Conservation (phyloP, 1,140 invertebrate species). For the Drosophila serrata region DNA sequence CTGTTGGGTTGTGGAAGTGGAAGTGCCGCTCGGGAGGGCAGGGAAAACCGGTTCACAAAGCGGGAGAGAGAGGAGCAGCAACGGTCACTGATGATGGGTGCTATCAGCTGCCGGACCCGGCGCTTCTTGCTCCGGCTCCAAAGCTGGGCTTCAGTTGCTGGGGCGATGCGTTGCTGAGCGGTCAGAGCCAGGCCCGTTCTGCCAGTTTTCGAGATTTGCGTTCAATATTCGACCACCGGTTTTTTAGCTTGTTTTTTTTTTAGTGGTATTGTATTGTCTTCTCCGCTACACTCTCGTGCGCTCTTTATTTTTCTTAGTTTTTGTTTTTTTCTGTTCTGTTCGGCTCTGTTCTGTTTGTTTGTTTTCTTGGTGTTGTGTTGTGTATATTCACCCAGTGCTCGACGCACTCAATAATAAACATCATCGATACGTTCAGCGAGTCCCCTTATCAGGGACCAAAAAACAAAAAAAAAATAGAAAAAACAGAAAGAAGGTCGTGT, state of each 20-base stretch:
- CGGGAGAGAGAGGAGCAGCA: conserved; percentile 6
- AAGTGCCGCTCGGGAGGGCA: conserved; percentile 7
- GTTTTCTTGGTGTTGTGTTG: conserved; percentile 2
- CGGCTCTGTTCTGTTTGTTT: conserved; percentile 12
- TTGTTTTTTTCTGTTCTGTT: neutral
- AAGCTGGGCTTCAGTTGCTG: conserved; percentile 30
- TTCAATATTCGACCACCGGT: conserved; percentile 20
- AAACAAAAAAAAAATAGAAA: no score
- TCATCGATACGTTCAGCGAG: neutral
- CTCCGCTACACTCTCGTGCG: neutral
- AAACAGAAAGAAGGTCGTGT: conserved; percentile 55
- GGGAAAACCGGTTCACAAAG: conserved; percentile 27
- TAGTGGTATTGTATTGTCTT: no score
- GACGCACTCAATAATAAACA: conserved; percentile 22
- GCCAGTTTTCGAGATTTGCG: conserved; percentile 3
- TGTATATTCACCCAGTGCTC: conserved; percentile 1
- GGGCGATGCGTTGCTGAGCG: conserved; percentile 37
- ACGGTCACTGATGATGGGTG: no score
- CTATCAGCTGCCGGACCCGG: conserved; percentile 24
- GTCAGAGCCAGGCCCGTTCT: conserved; percentile 23
- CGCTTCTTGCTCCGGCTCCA: conserved; percentile 29
- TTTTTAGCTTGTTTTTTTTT: conserved; percentile 19
- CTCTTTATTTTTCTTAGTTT: neutral
- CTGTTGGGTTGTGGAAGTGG: conserved; percentile 10
- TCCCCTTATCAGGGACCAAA: conserved; percentile 40